Evolutionary conservation across 2,888 invertebrate species (phyloP), one percentile per base, ranked within the genome.

Genomic region (Ephialtes manifestator): DNA sequence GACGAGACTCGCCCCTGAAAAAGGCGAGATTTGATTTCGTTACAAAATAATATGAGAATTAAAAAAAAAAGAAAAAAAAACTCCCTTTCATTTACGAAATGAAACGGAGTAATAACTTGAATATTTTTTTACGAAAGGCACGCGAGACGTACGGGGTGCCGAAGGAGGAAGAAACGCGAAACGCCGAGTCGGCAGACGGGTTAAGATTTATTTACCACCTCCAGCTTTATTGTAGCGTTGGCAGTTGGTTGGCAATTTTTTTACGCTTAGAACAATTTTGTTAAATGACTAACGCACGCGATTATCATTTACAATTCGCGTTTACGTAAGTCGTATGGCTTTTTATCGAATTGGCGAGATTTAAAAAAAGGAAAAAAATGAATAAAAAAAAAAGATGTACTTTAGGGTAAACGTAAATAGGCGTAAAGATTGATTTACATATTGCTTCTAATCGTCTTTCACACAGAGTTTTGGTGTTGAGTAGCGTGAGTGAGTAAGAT

Each of bases 11-110:
- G 86, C 83, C 83, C 82, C 65, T 81, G 83, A 68, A 80, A 84
- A 74, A 86, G 84, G 80, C 84, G 83, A 88, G 77, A 76, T 71
- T 71, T 51, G 18, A 18, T n/a, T 51, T 51, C 15, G 18, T 51
- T 18, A 51, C 5, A 51, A 51, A 18, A 24, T 28, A 70, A 76
- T 43, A 20, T 55, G 63, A 39, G 0, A 10, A 39, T 39, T 39
- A 39, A 7, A 7, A 8, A 8, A 8, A 10, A 10, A 39, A 10
- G 76, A 85, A 85, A 71, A 67, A 46, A 55, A 68, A 83, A 86
- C 84, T 85, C 91, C 91, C 88, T 90, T 90, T 90, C 87, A 92
- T 55, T 55, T 55, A 10, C 10, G 2, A 24, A 53, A 18, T 53
- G 51, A n/a, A 46, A 46, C 46, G 46, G 46, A 7, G 51, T n/a